Evolutionary conservation across 2,113 vertebrate genomes (phyloP).

Genomic region (Seriola quinqueradiata): DNA sequence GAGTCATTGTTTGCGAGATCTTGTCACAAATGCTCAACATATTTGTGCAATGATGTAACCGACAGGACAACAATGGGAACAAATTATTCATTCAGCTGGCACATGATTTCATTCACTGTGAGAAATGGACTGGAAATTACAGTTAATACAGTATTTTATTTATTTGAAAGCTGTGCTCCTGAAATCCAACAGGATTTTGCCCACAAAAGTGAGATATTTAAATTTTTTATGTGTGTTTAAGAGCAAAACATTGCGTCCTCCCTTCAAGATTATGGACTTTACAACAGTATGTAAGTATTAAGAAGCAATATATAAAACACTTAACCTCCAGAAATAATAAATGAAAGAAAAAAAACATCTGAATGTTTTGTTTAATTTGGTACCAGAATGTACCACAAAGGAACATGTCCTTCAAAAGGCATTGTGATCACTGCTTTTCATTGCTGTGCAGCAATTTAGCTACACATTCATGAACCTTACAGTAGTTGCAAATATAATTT

Average conservation of each 20-base stretch:
- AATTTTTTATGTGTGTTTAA: neutral
- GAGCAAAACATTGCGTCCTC: neutral
- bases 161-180: neutral
- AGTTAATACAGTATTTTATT: neutral
- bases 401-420: neutral
- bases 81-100: constrained; percentile 27
- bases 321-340: too few relatives aligned
- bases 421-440: neutral
- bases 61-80: constrained; percentile 36
- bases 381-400: neutral
- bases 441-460: neutral
- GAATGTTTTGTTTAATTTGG: neutral
- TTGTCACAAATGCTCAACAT: constrained; percentile 65
- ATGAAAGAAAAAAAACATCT: neutral
- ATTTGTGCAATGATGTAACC: constrained; percentile 66
- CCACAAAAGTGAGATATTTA: neutral
- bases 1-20: constrained; percentile 70
- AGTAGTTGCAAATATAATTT: neutral
- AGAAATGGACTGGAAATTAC: constrained; percentile 16
- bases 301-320: neutral
- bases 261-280: neutral
- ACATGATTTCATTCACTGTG: constrained; percentile 28
- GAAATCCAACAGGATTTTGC: neutral
- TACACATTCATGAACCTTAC: neutral
- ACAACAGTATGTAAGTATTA: neutral